These are phyloP conservation scores for Silurus glanis DNA, from an alignment of 2,113 vertebrate species.

Conservation along the genomic window DNA sequence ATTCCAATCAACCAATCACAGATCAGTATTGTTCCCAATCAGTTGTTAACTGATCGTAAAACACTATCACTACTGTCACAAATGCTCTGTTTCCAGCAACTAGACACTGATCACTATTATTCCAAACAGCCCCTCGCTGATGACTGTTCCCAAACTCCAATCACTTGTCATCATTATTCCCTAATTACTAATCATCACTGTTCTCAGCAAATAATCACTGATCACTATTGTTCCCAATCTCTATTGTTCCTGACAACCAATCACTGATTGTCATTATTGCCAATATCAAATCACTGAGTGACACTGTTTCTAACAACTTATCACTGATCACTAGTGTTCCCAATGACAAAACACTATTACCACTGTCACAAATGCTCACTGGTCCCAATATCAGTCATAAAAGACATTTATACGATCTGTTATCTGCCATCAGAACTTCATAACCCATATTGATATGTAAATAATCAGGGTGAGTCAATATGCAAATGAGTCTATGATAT, in stretches of 20 bases:
- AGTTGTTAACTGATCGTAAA: too few relatives aligned
- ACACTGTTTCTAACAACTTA: neutral
- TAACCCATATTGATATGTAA: slow-evolving; percentile 6
- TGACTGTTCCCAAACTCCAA: neutral
- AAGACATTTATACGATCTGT: neutral
- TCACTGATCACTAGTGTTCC: neutral
- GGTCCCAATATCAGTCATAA: neutral
- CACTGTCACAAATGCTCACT: neutral
- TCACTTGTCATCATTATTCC: neutral
- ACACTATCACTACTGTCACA: too few relatives aligned
- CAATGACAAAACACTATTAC: neutral
- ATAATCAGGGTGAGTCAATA: neutral
- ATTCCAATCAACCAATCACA: neutral
- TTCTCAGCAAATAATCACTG: neutral
- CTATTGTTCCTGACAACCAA: neutral
- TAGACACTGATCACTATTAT: neutral
- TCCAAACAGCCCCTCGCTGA: neutral
- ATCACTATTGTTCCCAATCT: neutral
- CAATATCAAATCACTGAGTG: neutral
- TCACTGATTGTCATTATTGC: neutral
- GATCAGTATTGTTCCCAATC: too few relatives aligned
- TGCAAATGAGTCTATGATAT: neutral
- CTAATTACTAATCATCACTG: neutral
- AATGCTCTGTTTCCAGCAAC: too few relatives aligned
- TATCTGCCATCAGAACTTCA: neutral